Evolutionary conservation across 2,888 invertebrate genomes (phyloP).

Genomic region (Athetis lepigone): DNA sequence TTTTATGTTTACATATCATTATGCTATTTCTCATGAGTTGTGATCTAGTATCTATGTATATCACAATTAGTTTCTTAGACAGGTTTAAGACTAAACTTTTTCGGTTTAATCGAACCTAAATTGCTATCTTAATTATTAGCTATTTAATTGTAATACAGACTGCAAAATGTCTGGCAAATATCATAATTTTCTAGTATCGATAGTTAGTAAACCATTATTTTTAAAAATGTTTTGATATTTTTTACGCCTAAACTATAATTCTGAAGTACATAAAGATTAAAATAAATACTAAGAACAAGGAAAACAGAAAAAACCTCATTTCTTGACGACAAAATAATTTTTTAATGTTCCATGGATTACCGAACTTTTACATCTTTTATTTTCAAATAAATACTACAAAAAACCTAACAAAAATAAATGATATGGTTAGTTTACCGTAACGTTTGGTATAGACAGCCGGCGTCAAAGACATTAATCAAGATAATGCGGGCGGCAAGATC

Average conservation of each 20-base stretch:
- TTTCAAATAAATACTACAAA: not conserved
- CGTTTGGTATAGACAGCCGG: constrained; percentile 54
- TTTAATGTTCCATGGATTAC: not conserved
- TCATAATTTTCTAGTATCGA: not conserved
- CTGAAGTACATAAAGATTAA: not conserved
- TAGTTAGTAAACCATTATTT: too few relatives aligned
- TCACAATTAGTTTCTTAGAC: not conserved
- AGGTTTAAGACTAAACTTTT: not conserved
- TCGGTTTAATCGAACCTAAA: too few relatives aligned
- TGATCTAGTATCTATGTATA: not conserved
- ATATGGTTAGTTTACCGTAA: constrained; percentile 22
- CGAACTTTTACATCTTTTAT: not conserved
- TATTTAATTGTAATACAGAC: too few relatives aligned
- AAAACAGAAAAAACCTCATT: too few relatives aligned
- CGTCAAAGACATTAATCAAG: constrained; percentile 61
- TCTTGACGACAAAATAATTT: too few relatives aligned
- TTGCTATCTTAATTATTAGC: too few relatives aligned
- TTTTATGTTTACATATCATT: not conserved
- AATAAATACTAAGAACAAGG: not conserved
- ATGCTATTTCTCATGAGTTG: not conserved
- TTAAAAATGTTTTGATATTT: not conserved
- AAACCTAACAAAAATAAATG: constrained; percentile 19
- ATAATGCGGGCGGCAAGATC: constrained; percentile 56
- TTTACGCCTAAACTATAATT: not conserved
- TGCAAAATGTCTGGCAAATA: too few relatives aligned